Base-by-base conservation (phyloP, 2,797 vertebrate species). In the Hafferia zeledoni region DNA sequence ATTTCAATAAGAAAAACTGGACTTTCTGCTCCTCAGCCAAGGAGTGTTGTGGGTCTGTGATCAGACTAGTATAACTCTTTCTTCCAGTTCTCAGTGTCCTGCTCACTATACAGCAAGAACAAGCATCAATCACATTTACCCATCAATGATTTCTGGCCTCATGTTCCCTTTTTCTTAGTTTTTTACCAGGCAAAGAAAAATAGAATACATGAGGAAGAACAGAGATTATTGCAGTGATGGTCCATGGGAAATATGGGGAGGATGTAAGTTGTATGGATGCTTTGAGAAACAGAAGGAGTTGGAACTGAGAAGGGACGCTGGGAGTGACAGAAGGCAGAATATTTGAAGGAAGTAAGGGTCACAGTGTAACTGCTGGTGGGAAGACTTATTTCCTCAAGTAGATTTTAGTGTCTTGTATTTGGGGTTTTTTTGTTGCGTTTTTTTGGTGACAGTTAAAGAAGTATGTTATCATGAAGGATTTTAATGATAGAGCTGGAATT, bases 391-490 rank as follows among this genome's bases (percentile, higher is more conserved):
- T 93, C 12, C 33, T 87, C 11, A 50, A 30, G n/a, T 69, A 46
- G 16, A 17, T 82, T 57, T 83, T 72, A 53, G 11, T 33, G 17
- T 65, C 14, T 75, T 68, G 13, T 70, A 22, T 74, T 71, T 43
- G 5, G 4, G 8, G 3, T 3, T 55, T 50, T 6, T 6, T 67
- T 37, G 11, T 4, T 3, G 46, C 6, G 18, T 28, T n/a, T 10
- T 11, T 31, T 11, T 14, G 3, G 24, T 60, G 67, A 11, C 24
- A 64, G 30, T 35, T 49, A 30, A 63, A 84, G 30, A 37, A 41
- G 11, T 43, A 27, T 23, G 13, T 76, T 50, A 47, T 13, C 35
- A 12, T 31, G 8, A 80, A 74, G 16, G 3, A 5, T 30, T 78
- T 83, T 76, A 69, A 39, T 83, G 18, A 9, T 47, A n/a, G 1